Evolutionary conservation across 1,140 invertebrate species (phyloP), one percentile per base, ranked within the genome.

Genomic region (Ectropis grisescens): DNA sequence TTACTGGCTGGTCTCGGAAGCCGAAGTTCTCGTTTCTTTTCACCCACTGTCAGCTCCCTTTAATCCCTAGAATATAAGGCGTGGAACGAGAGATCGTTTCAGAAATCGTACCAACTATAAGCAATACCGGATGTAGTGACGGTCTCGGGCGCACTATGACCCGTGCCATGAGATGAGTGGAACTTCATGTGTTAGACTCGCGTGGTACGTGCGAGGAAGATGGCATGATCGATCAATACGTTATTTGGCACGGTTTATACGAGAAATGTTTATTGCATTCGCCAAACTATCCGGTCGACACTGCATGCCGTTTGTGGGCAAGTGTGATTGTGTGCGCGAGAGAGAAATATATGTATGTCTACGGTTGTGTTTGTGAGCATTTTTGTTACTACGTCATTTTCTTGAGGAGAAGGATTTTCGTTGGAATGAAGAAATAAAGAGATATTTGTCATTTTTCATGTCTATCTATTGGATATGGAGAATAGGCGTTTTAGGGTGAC

Each of bases 311-410:
- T n/a, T n/a, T n/a, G n/a, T n/a, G n/a, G n/a, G n/a, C n/a, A n/a
- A 27, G 41, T 16, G 24, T 33, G 33, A 29, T n/a, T 37, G 34
- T 39, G 46, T 28, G 36, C 16, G 36, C 30, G 33, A 13, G 25
- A 36, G 32, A 23, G 33, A 33, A 31, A 29, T 33, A 13, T 48
- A 46, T 52, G 46, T 41, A 43, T 54, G 47, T 52, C 41, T 51
- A 55, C 29, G 59, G 60, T 65, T 66, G 56, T 61, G 67, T 66
- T 48, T 65, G 47, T 57, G 49, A 49, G 51, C 50, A 48, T 65
- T 61, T 62, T 60, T 65, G 53, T 67, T 68, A 54, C 42, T 54
- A 57, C 52, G 47, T 54, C 45, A 52, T 59, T 61, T 58, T 53
- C 37, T 38, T 36, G 50, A 60, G 41, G 36, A 54, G 39, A 28